Evolutionary conservation across 2,113 vertebrate genomes (phyloP).

Genomic region (Rhipidura dahli): DNA sequence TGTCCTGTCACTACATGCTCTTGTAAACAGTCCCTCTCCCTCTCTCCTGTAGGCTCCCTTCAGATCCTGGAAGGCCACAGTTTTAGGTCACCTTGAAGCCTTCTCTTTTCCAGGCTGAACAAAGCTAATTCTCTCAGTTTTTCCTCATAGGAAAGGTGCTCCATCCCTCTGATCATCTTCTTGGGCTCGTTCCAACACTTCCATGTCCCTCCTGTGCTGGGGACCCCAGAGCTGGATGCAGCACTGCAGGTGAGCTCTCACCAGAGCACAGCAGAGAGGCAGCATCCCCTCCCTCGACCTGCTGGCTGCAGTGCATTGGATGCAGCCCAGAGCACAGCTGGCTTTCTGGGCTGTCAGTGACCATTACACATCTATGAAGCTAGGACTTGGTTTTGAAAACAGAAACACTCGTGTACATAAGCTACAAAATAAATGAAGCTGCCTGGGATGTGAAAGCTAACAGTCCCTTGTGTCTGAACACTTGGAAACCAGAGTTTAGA

Average conservation of each 20-base stretch:
- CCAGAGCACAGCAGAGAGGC: not conserved
- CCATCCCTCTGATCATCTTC: not conserved
- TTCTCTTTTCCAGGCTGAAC: not conserved
- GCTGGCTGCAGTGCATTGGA: not conserved
- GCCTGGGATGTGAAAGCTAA: not conserved
- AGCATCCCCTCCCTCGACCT: accelerated
- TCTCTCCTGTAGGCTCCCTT: not conserved
- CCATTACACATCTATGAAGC: not conserved
- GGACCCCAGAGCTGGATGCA: not conserved
- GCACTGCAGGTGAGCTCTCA: not conserved
- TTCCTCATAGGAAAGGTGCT: not conserved
- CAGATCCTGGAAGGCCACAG: not conserved
- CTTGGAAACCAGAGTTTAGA: not conserved
- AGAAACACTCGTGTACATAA: not conserved
- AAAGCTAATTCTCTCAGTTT: not conserved
- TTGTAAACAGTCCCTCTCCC: not conserved
- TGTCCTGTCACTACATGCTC: not conserved
- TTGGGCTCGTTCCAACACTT: not conserved
- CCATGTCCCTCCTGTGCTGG: not conserved
- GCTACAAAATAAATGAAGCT: not conserved
- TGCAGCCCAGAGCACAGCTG: not conserved
- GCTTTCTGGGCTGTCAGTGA: not conserved
- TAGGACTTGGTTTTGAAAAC: not conserved
- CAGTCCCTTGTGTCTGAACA: not conserved
- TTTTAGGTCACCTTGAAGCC: not conserved